Evolutionary conservation across 2,113 vertebrate genomes (phyloP), one percentile per base, ranked within the genome.

Genomic region (Chloropsis cyanopogon): DNA sequence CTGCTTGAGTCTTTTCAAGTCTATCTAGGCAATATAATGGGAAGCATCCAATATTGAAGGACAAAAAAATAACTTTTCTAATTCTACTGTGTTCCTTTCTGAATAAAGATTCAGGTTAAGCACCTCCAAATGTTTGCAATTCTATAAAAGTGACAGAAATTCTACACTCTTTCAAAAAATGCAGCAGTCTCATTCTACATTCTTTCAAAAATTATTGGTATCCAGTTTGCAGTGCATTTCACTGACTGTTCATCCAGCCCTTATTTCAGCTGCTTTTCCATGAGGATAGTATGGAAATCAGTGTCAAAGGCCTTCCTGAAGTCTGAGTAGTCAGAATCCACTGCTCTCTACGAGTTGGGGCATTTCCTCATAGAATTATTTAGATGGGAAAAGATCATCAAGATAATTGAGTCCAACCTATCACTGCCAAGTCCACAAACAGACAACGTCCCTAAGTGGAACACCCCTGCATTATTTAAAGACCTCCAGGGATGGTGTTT

Each of bases 91-190:
- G 22, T 79, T 68, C 7, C 16, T 68, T 84, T 84, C 53, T 63
- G 21, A 47, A 53, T 41, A 47, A 53, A 6, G 25, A 35, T 47
- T 69, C 37, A 39, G 46, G 18, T 52, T 52, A 52, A 77, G 37
- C 12, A 46, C 8, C 5, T 33, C 46, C 26, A 79, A 57, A 77
- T 44, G 21, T 60, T 37, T 60, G 5, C 0, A 0, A 56, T 44
- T 81, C 37, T 44, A 19, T 41, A 81, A 56, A 77, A 81, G 28
- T 44, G 9, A 39, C 16, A 76, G 12, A 37, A 88, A 76, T 82
- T 28, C 39, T 42, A 59, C 11, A 12, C 11, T 56, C 16, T 50
- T 66, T 65, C 4, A 46, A 68, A 76, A 79, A 81, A 53, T 6
- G 4, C 22, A 70, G 11, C 49, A 47, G 52, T 82, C 18, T 70